phyloP scores from a whole-genome alignment of 1,140 invertebrate species.

The Tetranychus urticae region DNA sequence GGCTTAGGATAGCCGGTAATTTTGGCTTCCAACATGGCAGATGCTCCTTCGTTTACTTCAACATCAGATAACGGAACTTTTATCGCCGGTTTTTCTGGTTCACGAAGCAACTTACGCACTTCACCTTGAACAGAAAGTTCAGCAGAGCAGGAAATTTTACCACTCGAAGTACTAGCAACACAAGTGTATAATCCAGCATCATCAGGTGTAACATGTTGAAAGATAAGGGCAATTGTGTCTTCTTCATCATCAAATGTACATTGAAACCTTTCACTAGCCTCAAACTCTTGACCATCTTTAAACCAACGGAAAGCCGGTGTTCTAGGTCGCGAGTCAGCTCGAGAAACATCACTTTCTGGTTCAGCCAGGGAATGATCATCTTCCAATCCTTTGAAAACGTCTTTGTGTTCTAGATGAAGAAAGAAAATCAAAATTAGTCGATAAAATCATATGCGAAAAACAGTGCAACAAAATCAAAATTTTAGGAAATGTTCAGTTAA shows the following conservation, averaged over 20 bases:
- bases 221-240: conserved; percentile 66
- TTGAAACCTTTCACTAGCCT: conserved; percentile 78
- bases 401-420: conserved; percentile 4
- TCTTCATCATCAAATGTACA: conserved; percentile 71
- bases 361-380: neutral
- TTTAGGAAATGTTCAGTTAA: too few species aligned
- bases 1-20: conserved; percentile 85
- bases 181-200: conserved; percentile 85
- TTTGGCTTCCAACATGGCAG: conserved; percentile 80
- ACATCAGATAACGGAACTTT: conserved; percentile 27
- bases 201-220: conserved; percentile 75
- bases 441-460: neutral
- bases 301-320: conserved; percentile 55
- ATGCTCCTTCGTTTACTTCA: conserved; percentile 52
- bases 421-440: neutral
- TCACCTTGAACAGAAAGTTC: conserved; percentile 67
- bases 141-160: conserved; percentile 76
- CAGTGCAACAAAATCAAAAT: neutral
- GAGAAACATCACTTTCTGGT: neutral
- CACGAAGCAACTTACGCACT: neutral
- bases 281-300: conserved; percentile 61
- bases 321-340: neutral
- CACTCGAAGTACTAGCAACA: conserved; percentile 73
- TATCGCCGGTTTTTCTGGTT: conserved; percentile 1
- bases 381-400: conserved; percentile 6